Percentiles rank a stretch among this genome's conserved stretches.
These are phyloP conservation scores for Dioctria linearis DNA, from an alignment of 2,888 invertebrate genomes.

Conservation along the genomic window DNA sequence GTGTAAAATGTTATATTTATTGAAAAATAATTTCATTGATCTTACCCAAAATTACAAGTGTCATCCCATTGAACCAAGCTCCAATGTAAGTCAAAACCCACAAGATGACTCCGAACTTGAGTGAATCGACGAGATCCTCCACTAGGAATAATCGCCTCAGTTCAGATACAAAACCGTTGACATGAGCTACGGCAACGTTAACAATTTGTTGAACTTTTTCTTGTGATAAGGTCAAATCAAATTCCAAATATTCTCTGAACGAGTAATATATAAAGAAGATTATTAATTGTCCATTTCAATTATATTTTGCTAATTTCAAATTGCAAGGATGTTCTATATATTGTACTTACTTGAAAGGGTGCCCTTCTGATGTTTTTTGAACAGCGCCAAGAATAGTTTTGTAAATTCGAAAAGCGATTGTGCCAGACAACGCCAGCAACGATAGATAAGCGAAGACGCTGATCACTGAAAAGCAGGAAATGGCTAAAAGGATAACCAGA, in stretches of 20 bases:
- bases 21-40: slow-evolving; percentile 53
- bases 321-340: no score
- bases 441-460: slow-evolving; percentile 95
- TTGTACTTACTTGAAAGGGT: slow-evolving; percentile 93
- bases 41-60: slow-evolving; percentile 94
- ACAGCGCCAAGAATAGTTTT: slow-evolving; percentile 95
- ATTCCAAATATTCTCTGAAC: slow-evolving; percentile 85
- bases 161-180: slow-evolving; percentile 86
- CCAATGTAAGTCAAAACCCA: slow-evolving; percentile 99
- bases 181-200: slow-evolving; percentile 88
- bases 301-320: no score
- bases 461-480: slow-evolving; percentile 96
- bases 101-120: slow-evolving; percentile 94
- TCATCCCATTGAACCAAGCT: slow-evolving; percentile 99
- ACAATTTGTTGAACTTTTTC: slow-evolving; percentile 93
- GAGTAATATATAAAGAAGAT: slow-evolving; percentile 54
- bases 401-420: slow-evolving; percentile 96
- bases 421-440: slow-evolving; percentile 86
- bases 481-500: slow-evolving; percentile 90
- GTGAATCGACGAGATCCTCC: slow-evolving; percentile 95
- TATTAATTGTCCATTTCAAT: not conserved
- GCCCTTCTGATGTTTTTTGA: slow-evolving; percentile 96
- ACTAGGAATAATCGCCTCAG: slow-evolving; percentile 95
- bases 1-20: not conserved
- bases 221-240: slow-evolving; percentile 89